phyloP scores from a whole-genome alignment of 1,140 invertebrate genomes.

The Listronotus bonariensis region DNA sequence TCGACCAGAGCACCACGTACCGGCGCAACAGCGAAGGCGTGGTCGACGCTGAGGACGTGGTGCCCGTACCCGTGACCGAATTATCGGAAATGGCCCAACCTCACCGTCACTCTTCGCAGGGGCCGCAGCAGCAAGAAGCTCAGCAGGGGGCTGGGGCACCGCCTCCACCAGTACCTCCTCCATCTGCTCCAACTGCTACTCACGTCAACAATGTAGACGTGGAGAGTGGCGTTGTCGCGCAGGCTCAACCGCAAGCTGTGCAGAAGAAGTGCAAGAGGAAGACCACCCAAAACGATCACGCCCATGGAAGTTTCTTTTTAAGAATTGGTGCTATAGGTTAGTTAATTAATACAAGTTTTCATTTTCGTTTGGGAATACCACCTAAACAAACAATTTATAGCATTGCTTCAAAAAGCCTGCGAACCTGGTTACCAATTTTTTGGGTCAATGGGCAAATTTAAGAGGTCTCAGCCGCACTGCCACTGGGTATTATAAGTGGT shows the following conservation, averaged over 20 bases:
- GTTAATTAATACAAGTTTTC: too few relatives aligned
- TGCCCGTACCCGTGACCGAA: conserved; percentile 54
- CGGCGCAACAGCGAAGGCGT: conserved; percentile 56
- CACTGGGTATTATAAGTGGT: too few relatives aligned
- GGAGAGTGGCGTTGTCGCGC: conserved; percentile 68
- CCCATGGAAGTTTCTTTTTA: conserved; percentile 95
- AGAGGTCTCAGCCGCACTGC: too few relatives aligned
- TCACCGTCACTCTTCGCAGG: conserved; percentile 41
- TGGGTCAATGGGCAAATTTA: too few relatives aligned
- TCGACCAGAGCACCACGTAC: conserved; percentile 54
- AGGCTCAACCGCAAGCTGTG: conserved; percentile 41
- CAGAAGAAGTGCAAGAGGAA: conserved; percentile 75
- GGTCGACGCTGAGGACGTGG: conserved; percentile 53
- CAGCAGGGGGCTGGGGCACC: conserved; percentile 18
- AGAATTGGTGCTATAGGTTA: conserved; percentile 94
- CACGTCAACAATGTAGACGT: conserved; percentile 63
- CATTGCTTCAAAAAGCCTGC: too few relatives aligned
- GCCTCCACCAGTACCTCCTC: conserved; percentile 26
- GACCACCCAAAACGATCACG: conserved; percentile 90
- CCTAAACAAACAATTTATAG: too few relatives aligned
- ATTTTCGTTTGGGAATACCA: too few relatives aligned
- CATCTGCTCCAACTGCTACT: conserved; percentile 55
- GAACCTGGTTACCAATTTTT: too few relatives aligned
- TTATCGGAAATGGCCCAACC: conserved; percentile 26
- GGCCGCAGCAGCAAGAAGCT: conserved; percentile 45